phyloP scores from a whole-genome alignment of 2,797 vertebrate genomes.

The Malacoctenus gilli region DNA sequence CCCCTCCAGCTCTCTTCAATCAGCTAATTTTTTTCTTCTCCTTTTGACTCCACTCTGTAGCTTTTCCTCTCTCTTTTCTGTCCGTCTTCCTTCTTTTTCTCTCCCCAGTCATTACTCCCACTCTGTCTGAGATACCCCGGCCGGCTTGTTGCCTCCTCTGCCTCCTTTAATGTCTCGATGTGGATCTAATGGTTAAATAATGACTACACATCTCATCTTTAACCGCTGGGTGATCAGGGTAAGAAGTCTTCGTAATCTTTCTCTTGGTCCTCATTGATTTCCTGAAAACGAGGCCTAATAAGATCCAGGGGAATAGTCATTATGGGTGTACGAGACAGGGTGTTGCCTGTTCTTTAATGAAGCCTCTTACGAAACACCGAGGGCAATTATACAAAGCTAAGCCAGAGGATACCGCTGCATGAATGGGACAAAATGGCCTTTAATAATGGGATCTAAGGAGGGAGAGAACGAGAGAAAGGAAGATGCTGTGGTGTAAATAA shows the following conservation, averaged over 20 bases:
- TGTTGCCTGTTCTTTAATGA: slow-evolving; percentile 62
- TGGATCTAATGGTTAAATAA: slow-evolving; percentile 73
- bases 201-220: slow-evolving; percentile 62
- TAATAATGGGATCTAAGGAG: slow-evolving; percentile 1
- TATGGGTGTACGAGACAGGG: slow-evolving; percentile 49
- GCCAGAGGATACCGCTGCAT: slow-evolving; percentile 16
- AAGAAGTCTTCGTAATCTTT: slow-evolving; percentile 61
- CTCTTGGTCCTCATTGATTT: slow-evolving; percentile 69
- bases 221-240: slow-evolving; percentile 63
- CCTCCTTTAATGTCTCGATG: slow-evolving; percentile 39
- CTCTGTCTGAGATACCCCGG: slow-evolving; percentile 14
- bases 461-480: slow-evolving; percentile 6
- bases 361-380: slow-evolving; percentile 57
- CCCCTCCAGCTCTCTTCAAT: slow-evolving; percentile 26
- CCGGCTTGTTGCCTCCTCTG: slow-evolving; percentile 31
- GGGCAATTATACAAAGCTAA: slow-evolving; percentile 47
- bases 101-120: slow-evolving; percentile 31
- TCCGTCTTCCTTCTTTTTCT: background rate
- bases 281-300: slow-evolving; percentile 65
- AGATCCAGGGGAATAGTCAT: slow-evolving; percentile 71
- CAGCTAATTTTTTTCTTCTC: slow-evolving; percentile 30
- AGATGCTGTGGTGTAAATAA: slow-evolving; percentile 18
- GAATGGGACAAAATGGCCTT: slow-evolving; percentile 19
- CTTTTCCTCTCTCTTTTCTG: slow-evolving; percentile 6
- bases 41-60: slow-evolving; percentile 5